A percentile compares a stretch with the other conserved stretches of the same genome.
Conservation (phyloP, 2,888 invertebrate species). For the Epistrophe grossulariae region DNA sequence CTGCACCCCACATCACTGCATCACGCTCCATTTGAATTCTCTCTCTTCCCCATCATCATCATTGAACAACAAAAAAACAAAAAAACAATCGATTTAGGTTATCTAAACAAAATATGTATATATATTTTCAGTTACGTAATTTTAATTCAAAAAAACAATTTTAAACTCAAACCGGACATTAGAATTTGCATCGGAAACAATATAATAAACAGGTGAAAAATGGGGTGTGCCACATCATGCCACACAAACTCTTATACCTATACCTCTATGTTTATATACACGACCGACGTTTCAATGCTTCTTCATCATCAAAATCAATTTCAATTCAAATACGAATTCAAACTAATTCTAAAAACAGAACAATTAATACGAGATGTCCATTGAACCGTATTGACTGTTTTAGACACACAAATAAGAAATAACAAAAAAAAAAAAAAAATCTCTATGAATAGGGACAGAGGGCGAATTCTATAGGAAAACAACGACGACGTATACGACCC, state of each 20-base stretch:
- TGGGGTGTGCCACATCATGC: constrained; percentile 29
- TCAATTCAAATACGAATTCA: constrained; percentile 38
- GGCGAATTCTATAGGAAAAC: neutral
- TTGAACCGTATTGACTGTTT: constrained; percentile 59
- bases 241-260: neutral
- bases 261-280: too few relatives aligned
- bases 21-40: constrained; percentile 26
- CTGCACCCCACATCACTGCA: neutral
- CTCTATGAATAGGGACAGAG: neutral
- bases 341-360: constrained; percentile 40
- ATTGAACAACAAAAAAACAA: neutral
- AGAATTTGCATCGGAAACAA: constrained; percentile 48
- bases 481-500: constrained; percentile 28
- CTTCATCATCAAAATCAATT: constrained; percentile 46
- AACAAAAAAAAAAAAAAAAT: neutral
- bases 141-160: constrained; percentile 14
- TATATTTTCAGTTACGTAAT: constrained; percentile 65
- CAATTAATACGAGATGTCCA: constrained; percentile 45
- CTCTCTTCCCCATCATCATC: neutral
- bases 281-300: constrained; percentile 1
- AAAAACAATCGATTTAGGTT: constrained; percentile 63
- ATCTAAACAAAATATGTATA: constrained; percentile 57
- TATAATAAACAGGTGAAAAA: constrained; percentile 32
- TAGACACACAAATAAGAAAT: constrained; percentile 27
- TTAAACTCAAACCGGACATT: constrained; percentile 68